Conservation (phyloP, 1,140 invertebrate species). For the Dinoponera quadriceps region DNA sequence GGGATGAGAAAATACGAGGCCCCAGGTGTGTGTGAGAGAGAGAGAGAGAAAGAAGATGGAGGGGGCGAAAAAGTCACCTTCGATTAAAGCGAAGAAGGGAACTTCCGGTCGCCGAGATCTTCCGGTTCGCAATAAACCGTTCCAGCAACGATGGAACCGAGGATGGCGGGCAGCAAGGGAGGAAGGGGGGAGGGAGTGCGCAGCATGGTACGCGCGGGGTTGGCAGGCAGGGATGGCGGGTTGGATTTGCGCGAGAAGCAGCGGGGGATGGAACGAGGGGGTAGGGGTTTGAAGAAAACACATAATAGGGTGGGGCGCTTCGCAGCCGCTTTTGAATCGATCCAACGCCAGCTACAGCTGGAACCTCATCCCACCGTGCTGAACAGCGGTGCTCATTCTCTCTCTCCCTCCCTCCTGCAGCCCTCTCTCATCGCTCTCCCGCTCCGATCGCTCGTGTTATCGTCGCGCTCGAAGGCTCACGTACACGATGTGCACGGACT, state of each 20-base stretch:
- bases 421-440: conserved; percentile 2
- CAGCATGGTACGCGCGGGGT: conserved; percentile 6
- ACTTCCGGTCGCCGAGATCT: conserved; percentile 76
- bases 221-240: conserved; percentile 19
- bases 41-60: neutral
- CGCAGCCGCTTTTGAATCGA: conserved; percentile 85
- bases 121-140: conserved; percentile 77
- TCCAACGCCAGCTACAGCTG: conserved; percentile 81
- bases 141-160: conserved; percentile 63
- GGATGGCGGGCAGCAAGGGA: neutral
- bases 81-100: conserved; percentile 75
- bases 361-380: conserved; percentile 75
- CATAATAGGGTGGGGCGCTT: conserved; percentile 83
- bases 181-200: neutral
- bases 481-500: neutral
- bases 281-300: conserved; percentile 79
- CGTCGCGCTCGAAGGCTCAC: neutral
- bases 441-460: neutral
- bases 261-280: conserved; percentile 65
- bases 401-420: neutral
- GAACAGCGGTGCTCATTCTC: conserved; percentile 79
- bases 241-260: conserved; percentile 67
- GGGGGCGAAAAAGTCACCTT: conserved; percentile 74
- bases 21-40: neutral
- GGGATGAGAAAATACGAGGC: neutral